Base-by-base conservation (phyloP, 2,888 invertebrate species). In the Tachystola acroxantha region DNA sequence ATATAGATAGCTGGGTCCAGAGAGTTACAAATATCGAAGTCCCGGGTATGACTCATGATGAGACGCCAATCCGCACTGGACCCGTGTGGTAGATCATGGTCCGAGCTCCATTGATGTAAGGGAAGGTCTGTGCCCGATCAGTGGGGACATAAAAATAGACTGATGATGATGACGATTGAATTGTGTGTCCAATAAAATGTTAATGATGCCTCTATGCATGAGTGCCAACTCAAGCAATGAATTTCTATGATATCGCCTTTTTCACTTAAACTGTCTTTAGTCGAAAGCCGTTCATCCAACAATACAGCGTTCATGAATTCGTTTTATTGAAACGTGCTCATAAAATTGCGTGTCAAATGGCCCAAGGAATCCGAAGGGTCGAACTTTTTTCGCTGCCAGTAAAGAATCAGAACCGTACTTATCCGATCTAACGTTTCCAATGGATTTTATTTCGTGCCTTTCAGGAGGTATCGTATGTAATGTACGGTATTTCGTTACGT, bases 281-380 rank as follows among this genome's bases (percentile, higher is more conserved):
- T 10, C 33, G 29, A 36, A 33, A 20, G 26, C 48, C 46, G 40
- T 50, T 47, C 51, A 56, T 56, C 48, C 46, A 52, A 53, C 61
- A 57, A 56, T 53, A 60, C 57, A 53, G 49, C 53, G 47, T 48
- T 54, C 59, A 63, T 62, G 65, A 69, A 67, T 72, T 61, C 63
- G 43, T 47, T 75, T 69, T 71, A 74, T 78, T 67, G 74, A 70
- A 73, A 64, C 59, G 52, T 57, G 49, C 58, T 62, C 69, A 66
- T 77, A 73, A 76, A 78, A 71, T 59, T 53, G 64, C 57, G 65
- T 64, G 65, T 70, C 61, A 69, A 73, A 74, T 68, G 67, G 57
- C 50, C 57, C 53, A 51, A 52, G 44, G 60, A 63, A 70, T 64
- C 57, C 60, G 47, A 49, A 52, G 64, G 63, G 61, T 45, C 48